These are phyloP conservation scores for Lamprotornis superbus DNA, from an alignment of 2,113 vertebrate genomes.

Conservation along the genomic window DNA sequence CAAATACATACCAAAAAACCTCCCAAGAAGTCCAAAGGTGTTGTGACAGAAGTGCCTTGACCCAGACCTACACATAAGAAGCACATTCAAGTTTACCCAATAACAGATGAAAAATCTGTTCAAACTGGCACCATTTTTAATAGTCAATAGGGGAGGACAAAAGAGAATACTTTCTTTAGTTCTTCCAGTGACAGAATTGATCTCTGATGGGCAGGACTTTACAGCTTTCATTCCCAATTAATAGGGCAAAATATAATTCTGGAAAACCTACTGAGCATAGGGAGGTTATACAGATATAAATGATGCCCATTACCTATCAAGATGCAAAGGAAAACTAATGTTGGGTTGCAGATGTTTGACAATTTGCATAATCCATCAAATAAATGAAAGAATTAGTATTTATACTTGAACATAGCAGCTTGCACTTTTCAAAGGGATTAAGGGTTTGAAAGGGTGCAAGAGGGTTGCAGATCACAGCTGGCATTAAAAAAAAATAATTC, in stretches of 20 bases:
- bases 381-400: not conserved
- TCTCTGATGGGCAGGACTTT: fast-evolving
- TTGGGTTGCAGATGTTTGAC: not conserved
- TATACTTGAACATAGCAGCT: not conserved
- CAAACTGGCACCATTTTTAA: not conserved
- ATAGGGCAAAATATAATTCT: not conserved
- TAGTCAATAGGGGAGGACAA: not conserved
- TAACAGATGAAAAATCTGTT: not conserved
- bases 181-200: not conserved
- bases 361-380: not conserved
- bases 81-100: not conserved
- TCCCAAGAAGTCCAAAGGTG: not conserved
- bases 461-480: not conserved
- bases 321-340: not conserved
- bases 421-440: not conserved
- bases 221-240: not conserved
- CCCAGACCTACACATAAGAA: not conserved
- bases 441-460: not conserved
- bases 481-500: not conserved
- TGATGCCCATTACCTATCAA: not conserved
- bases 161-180: not conserved
- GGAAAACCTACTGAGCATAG: not conserved
- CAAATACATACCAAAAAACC: not conserved
- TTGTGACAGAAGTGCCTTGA: not conserved
- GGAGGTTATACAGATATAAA: not conserved